A percentile compares a stretch with the other conserved stretches of the same genome.
phyloP scores from a whole-genome alignment of 2,797 vertebrate species.

The Phoeniculus purpureus region DNA sequence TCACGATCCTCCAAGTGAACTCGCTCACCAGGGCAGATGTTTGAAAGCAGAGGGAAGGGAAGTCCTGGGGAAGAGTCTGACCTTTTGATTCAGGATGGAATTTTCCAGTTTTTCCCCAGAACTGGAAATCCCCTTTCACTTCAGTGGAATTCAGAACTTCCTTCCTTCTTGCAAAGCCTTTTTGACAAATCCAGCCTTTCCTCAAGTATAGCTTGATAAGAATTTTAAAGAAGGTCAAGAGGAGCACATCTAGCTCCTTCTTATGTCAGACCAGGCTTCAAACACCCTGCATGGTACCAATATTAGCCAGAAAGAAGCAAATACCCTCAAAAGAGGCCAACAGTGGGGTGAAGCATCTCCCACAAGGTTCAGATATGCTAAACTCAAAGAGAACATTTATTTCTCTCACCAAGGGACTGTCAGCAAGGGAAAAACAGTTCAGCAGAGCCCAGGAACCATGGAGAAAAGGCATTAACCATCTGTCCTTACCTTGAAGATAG shows the following conservation, averaged over 20 bases:
- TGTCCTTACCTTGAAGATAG: conserved; percentile 92
- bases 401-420: too few relatives aligned
- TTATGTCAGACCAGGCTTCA: neutral
- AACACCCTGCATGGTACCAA: rapidly evolving
- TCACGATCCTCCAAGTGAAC: neutral
- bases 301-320: neutral
- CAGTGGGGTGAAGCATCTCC: neutral
- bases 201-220: neutral
- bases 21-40: rapidly evolving
- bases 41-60: neutral
- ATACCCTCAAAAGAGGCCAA: neutral
- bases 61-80: neutral
- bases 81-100: neutral
- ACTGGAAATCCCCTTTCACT: neutral
- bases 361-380: neutral
- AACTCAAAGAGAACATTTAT: rapidly evolving
- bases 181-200: neutral
- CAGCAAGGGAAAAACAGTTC: neutral
- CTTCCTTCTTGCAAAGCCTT: neutral
- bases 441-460: rapidly evolving
- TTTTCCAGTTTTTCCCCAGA: neutral
- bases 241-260: neutral
- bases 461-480: neutral
- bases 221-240: neutral
- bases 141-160: neutral